Evolutionary conservation across 2,888 invertebrate genomes (phyloP).

Genomic region (Drosophila rubida): DNA sequence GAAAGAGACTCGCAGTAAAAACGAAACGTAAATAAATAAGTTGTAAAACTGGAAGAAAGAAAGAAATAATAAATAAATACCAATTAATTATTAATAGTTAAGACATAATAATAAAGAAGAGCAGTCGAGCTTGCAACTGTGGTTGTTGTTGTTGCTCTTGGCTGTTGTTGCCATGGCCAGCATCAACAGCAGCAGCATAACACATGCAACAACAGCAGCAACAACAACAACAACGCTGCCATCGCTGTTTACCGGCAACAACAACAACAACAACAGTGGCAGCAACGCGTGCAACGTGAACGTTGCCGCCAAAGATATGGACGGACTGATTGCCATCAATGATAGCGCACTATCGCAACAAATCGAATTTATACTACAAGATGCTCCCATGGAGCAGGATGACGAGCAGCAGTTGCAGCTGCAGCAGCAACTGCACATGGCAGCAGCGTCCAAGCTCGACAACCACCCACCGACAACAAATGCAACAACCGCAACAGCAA

Average conservation of each 20-base stretch:
- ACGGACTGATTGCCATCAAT: slow-evolving; percentile 83
- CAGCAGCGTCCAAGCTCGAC: slow-evolving; percentile 58
- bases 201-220: slow-evolving; percentile 32
- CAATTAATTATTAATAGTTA: no score
- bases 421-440: slow-evolving; percentile 50
- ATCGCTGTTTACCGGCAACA: slow-evolving; percentile 5
- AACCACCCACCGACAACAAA: slow-evolving; percentile 82
- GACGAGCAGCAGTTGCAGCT: slow-evolving; percentile 69
- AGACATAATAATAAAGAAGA: not conserved
- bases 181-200: slow-evolving; percentile 39
- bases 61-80: not conserved
- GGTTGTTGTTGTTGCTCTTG: slow-evolving; percentile 15
- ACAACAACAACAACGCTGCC: slow-evolving; percentile 18
- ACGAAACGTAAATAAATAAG: not conserved
- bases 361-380: slow-evolving; percentile 85
- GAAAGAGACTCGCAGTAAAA: not conserved
- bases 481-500: slow-evolving; percentile 49
- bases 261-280: slow-evolving; percentile 35
- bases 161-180: slow-evolving; percentile 58
- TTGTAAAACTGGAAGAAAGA: not conserved
- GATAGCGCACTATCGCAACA: slow-evolving; percentile 85
- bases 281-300: slow-evolving; percentile 18
- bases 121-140: slow-evolving; percentile 7
- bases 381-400: slow-evolving; percentile 84
- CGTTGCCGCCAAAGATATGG: slow-evolving; percentile 78